Conservation (phyloP, 2,113 vertebrate species). For the Daboia siamensis region DNA sequence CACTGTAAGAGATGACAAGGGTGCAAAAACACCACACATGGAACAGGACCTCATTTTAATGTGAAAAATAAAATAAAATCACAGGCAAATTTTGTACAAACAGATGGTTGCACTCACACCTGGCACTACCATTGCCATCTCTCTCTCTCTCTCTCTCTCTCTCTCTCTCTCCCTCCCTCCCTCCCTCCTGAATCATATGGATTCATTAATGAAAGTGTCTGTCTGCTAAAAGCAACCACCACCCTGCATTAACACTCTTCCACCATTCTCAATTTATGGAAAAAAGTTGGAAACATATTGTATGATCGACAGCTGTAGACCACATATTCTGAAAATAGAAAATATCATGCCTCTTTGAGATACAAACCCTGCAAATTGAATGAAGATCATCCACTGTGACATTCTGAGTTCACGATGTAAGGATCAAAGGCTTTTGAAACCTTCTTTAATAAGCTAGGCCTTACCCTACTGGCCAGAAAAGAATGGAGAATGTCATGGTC, state of each 20-base stretch:
- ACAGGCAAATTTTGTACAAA: slow-evolving; percentile 42
- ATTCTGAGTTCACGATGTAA: slow-evolving; percentile 47
- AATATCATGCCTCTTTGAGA: neutral
- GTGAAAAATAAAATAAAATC: slow-evolving; percentile 25
- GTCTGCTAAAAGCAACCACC: slow-evolving; percentile 28
- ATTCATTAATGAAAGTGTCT: slow-evolving; percentile 52
- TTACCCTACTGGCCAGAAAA: neutral
- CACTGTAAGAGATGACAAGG: neutral
- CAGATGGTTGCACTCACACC: slow-evolving; percentile 50
- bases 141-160: neutral
- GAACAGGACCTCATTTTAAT: slow-evolving; percentile 22
- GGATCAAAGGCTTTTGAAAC: slow-evolving; percentile 10
- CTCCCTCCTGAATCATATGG: slow-evolving; percentile 36
- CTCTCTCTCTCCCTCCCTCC: neutral
- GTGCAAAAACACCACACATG: neutral
- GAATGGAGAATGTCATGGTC: neutral
- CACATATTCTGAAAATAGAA: neutral
- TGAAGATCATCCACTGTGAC: slow-evolving; percentile 26
- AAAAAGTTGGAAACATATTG: neutral
- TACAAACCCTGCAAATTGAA: slow-evolving; percentile 19
- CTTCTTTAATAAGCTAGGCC: neutral
- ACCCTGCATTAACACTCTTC: slow-evolving; percentile 22
- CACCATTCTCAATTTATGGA: neutral
- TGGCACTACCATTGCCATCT: slow-evolving; percentile 3
- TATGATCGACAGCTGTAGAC: neutral